A percentile compares a stretch with the other conserved stretches of the same genome.
phyloP scores from a whole-genome alignment of 2,797 vertebrate genomes.

The Picus viridis region DNA sequence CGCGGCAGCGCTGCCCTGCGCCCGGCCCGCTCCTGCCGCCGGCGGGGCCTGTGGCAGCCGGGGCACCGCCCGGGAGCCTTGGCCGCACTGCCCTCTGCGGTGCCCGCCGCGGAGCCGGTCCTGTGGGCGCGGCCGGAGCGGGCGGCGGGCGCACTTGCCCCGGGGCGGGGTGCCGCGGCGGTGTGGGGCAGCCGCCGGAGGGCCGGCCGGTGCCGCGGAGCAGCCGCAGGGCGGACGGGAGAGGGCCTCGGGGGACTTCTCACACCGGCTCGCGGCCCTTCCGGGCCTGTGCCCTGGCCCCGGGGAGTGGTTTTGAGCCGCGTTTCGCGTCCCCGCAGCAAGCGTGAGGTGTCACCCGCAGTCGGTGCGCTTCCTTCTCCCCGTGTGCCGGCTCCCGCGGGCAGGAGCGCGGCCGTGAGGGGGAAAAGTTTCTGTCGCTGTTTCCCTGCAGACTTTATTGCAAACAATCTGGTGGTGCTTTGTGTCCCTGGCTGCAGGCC shows the following conservation, averaged over 20 bases:
- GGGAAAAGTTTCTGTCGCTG: neutral
- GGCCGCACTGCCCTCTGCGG: neutral
- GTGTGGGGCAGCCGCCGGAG: neutral
- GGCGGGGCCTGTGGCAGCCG: neutral
- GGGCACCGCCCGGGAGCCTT: neutral
- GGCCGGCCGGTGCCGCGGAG: neutral
- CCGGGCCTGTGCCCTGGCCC: neutral
- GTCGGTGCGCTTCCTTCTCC: neutral
- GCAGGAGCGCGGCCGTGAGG: neutral
- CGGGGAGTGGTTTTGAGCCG: rapidly evolving
- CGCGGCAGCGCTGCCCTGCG: no score
- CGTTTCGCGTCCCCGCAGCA: neutral
- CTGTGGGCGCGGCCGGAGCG: neutral
- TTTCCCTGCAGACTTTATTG: neutral
- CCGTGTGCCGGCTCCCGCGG: neutral
- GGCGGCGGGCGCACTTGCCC: no score
- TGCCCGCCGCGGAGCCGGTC: neutral
- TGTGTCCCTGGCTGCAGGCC: neutral
- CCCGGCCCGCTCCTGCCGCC: neutral
- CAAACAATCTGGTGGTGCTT: neutral
- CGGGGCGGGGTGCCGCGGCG: neutral
- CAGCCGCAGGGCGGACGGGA: neutral
- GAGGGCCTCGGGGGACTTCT: neutral
- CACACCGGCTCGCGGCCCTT: neutral
- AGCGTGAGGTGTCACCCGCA: neutral